These are phyloP conservation scores for Eulemur macaco DNA, from an alignment of 2,113 vertebrate genomes.

Conservation along the genomic window DNA sequence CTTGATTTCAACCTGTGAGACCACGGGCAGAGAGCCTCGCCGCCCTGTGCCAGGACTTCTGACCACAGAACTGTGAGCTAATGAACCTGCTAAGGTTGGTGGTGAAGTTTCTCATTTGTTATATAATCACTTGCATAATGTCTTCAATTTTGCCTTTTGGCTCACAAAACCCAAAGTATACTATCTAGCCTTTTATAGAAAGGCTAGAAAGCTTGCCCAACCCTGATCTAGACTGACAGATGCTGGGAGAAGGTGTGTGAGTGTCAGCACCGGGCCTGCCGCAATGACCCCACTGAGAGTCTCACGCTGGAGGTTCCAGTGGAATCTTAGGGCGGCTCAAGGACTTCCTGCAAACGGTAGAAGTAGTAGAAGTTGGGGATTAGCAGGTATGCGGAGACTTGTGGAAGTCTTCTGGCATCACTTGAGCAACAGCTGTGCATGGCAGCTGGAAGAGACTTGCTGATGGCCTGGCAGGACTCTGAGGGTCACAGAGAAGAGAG, in stretches of 20 bases:
- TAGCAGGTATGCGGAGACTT: neutral
- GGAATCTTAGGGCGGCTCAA: neutral
- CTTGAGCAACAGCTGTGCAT: neutral
- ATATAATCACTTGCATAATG: neutral
- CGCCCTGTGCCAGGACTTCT: neutral
- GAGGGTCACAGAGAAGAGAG: neutral
- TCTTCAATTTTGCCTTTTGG: neutral
- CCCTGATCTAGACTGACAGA: neutral
- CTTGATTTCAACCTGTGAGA: neutral
- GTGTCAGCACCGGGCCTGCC: neutral
- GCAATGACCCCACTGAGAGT: neutral
- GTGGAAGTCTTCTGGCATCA: neutral
- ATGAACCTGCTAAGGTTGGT: neutral
- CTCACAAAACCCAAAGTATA: neutral
- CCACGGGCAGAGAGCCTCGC: neutral
- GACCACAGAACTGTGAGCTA: neutral
- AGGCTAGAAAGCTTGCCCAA: neutral
- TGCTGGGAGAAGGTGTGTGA: neutral
- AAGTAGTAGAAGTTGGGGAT: neutral
- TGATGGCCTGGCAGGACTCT: neutral
- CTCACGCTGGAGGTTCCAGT: neutral
- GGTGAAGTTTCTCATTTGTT: neutral
- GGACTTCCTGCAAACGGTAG: neutral
- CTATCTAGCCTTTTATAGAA: neutral
- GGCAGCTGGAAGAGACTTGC: neutral